Conservation (phyloP, 2,797 vertebrate genomes). For the Rhadinocentrus ornatus region DNA sequence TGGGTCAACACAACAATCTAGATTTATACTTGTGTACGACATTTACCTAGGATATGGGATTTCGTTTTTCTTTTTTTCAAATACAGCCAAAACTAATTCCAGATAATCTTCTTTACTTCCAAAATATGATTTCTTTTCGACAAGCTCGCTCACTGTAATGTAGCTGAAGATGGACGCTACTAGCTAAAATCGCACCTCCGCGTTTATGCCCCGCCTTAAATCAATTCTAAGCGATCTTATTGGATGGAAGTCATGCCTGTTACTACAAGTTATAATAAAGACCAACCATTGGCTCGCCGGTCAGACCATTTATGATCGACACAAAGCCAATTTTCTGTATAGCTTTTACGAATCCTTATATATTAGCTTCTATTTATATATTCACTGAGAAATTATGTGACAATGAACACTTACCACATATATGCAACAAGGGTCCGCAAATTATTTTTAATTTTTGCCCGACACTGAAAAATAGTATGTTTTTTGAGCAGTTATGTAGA, state of each 20-base stretch:
- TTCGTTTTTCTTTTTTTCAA: constrained; percentile 82
- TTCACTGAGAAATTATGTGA: background rate
- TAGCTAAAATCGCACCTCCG: constrained; percentile 80
- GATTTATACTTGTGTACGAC: constrained; percentile 75
- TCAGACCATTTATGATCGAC: constrained; percentile 38
- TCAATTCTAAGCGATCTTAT: constrained; percentile 44
- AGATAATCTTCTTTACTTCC: constrained; percentile 83
- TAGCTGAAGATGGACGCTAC: constrained; percentile 87
- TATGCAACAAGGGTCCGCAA: background rate
- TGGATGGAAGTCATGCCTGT: constrained; percentile 53
- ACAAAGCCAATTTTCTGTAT: background rate
- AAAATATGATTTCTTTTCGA: constrained; percentile 85
- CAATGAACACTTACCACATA: background rate
- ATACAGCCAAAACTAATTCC: constrained; percentile 79
- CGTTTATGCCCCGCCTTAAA: constrained; percentile 64
- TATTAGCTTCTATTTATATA: background rate
- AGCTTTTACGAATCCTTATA: background rate
- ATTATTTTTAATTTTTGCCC: background rate
- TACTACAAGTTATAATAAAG: constrained; percentile 21
- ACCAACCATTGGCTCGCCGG: constrained; percentile 57
- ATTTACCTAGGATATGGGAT: constrained; percentile 82
- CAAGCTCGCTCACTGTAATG: constrained; percentile 83
- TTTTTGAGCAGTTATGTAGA: background rate
- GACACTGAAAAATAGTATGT: background rate
- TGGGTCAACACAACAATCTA: constrained; percentile 74